Percentiles rank a stretch among this genome's conserved stretches.
phyloP scores from a whole-genome alignment of 1,140 invertebrate genomes.

The Tribolium madens region DNA sequence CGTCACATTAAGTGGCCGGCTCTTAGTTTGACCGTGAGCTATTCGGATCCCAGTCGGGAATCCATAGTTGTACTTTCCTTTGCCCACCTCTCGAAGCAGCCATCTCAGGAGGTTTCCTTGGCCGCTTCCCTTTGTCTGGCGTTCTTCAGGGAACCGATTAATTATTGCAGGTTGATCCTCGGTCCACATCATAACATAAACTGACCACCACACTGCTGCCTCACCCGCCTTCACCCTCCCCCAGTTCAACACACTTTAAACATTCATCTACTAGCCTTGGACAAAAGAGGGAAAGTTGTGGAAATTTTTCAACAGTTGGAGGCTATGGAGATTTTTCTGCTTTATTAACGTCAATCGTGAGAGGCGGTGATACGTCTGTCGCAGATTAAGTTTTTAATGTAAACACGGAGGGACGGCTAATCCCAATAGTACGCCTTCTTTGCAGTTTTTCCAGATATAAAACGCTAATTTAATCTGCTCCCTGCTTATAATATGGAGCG shows the following conservation, averaged over 20 bases:
- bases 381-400: slow-evolving; percentile 58
- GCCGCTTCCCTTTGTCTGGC: slow-evolving; percentile 63
- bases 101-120: slow-evolving; percentile 60
- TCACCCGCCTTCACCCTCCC: background rate
- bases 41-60: slow-evolving; percentile 62
- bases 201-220: slow-evolving; percentile 49
- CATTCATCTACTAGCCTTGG: slow-evolving; percentile 19
- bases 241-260: slow-evolving; percentile 30
- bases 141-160: slow-evolving; percentile 65
- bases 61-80: slow-evolving; percentile 48
- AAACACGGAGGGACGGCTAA: slow-evolving; percentile 53
- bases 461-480: slow-evolving; percentile 62
- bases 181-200: slow-evolving; percentile 62
- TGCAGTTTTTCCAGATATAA: slow-evolving; percentile 57
- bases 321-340: slow-evolving; percentile 23
- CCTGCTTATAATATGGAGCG: slow-evolving; percentile 60
- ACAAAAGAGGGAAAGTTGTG: background rate
- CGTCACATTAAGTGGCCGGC: slow-evolving; percentile 66
- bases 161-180: slow-evolving; percentile 63
- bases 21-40: slow-evolving; percentile 66
- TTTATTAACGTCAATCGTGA: slow-evolving; percentile 32
- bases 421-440: slow-evolving; percentile 53
- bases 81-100: slow-evolving; percentile 55
- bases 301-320: background rate
- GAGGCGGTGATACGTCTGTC: slow-evolving; percentile 54